A percentile compares a stretch with the other conserved stretches of the same genome.
Conservation (phyloP, 2,797 vertebrate genomes). For the Clarias platycephalus region DNA sequence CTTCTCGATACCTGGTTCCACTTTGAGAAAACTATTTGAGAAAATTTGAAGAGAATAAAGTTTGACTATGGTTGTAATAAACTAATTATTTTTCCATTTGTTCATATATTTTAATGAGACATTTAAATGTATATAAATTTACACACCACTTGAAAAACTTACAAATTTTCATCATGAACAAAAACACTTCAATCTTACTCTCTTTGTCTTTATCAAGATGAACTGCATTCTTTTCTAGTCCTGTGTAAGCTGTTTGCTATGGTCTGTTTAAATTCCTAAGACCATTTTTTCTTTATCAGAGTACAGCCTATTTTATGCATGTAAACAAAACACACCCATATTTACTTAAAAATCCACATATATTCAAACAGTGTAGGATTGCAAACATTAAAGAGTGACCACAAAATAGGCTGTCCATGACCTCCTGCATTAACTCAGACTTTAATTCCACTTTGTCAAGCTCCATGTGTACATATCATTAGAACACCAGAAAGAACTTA, state of each 20-base stretch:
- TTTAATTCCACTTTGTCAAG: slow-evolving; percentile 59
- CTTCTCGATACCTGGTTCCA: not conserved
- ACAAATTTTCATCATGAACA: not conserved
- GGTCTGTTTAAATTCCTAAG: not conserved
- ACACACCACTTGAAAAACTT: not conserved
- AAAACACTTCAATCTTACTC: not conserved
- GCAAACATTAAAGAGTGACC: not conserved
- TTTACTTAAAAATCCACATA: not conserved
- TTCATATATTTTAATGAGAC: not conserved
- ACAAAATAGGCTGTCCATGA: not conserved
- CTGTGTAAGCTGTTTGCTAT: not conserved
- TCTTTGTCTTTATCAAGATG: not conserved
- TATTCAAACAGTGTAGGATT: not conserved
- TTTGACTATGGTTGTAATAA: not conserved
- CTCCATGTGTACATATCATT: slow-evolving; percentile 55
- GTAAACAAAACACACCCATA: not conserved
- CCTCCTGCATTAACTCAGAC: slow-evolving; percentile 48
- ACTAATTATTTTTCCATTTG: no score
- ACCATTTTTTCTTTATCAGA: not conserved
- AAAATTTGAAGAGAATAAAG: not conserved
- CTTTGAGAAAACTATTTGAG: not conserved
- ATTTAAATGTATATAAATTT: not conserved
- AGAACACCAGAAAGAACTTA: slow-evolving; percentile 46
- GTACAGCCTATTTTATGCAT: not conserved
- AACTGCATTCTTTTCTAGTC: not conserved